phyloP scores from a whole-genome alignment of 2,888 invertebrate species.

The Deilephila porcellus region DNA sequence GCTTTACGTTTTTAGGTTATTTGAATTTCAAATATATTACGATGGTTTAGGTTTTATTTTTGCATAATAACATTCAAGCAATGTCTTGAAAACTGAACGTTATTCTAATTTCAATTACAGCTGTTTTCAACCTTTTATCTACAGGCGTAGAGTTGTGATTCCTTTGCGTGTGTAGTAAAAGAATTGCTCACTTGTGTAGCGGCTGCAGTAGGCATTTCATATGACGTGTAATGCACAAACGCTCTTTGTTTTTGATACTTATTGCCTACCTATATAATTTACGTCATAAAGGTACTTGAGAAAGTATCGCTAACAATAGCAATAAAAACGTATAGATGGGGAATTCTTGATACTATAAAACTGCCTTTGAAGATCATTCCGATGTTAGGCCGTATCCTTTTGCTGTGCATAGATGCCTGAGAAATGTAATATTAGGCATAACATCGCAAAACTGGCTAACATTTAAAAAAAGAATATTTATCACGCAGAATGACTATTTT shows the following conservation, averaged over 20 bases:
- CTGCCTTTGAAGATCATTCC: too few species aligned
- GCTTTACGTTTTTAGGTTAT: background rate
- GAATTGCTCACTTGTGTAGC: constrained; percentile 34
- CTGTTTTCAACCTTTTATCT: constrained; percentile 6
- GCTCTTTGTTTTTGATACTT: constrained; percentile 55
- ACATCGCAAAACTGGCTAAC: too few species aligned
- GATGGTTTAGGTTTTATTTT: background rate
- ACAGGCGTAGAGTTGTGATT: constrained; percentile 22
- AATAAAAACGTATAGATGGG: constrained; percentile 11
- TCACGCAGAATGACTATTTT: too few species aligned
- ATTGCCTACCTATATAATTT: constrained; percentile 53
- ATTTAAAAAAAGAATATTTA: too few species aligned
- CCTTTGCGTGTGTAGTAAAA: constrained; percentile 17
- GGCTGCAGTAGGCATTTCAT: constrained; percentile 62
- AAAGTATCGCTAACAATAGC: constrained; percentile 31
- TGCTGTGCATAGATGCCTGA: too few species aligned
- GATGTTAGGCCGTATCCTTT: too few species aligned
- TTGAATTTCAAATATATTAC: background rate
- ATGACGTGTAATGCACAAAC: constrained; percentile 60
- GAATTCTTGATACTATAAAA: background rate
- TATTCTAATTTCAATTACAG: background rate
- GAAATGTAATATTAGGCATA: too few species aligned
- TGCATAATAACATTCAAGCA: too few species aligned
- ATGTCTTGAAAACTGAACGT: background rate
- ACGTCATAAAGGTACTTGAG: constrained; percentile 33